Percentiles rank a stretch among this genome's conserved stretches.
These are phyloP conservation scores for Lamproptera curius DNA, from an alignment of 2,888 invertebrate species.

Conservation along the genomic window DNA sequence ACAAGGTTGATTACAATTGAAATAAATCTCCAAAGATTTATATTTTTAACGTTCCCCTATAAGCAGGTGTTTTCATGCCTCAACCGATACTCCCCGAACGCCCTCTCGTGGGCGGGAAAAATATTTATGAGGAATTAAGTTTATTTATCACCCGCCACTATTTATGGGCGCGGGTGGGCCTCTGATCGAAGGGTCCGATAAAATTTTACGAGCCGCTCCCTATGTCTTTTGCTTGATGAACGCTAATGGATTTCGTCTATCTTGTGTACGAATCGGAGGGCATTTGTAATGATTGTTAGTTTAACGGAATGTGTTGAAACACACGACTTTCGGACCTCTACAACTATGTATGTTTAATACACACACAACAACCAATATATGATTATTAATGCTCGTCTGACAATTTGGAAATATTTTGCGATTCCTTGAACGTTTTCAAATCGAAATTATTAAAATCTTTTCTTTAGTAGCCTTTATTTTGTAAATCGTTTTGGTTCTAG, in stretches of 20 bases:
- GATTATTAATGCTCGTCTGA: too few species aligned
- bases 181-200: not conserved
- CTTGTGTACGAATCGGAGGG: not conserved
- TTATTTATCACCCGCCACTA: slow-evolving; percentile 27
- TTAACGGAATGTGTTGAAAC: not conserved
- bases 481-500: too few species aligned
- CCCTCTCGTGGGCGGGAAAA: not conserved
- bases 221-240: slow-evolving; percentile 7
- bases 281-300: not conserved
- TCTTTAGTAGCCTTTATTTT: too few species aligned
- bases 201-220: slow-evolving; percentile 14
- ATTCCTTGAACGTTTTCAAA: too few species aligned
- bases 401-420: too few species aligned
- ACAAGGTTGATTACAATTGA: too few species aligned
- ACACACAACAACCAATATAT: too few species aligned
- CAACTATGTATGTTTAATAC: not conserved
- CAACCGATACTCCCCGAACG: too few species aligned
- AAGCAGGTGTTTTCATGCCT: too few species aligned
- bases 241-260: slow-evolving; percentile 7
- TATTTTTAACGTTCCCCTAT: too few species aligned
- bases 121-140: slow-evolving; percentile 32
- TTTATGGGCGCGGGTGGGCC: slow-evolving; percentile 4
- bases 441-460: too few species aligned
- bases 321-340: not conserved
- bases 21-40: too few species aligned